phyloP scores from a whole-genome alignment of 1,140 invertebrate genomes.

The Akabosia matsudoensis region DNA sequence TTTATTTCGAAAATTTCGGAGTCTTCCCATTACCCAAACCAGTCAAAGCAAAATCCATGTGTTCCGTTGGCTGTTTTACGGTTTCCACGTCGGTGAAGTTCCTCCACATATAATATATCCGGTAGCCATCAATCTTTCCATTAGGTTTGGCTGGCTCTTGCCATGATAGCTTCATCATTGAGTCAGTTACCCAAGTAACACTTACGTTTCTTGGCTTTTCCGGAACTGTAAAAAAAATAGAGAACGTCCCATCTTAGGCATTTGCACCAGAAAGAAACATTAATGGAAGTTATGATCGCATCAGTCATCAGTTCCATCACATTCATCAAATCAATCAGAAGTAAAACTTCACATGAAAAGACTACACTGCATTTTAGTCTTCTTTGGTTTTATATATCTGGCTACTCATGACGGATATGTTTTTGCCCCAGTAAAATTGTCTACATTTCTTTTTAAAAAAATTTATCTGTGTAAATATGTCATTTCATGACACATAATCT shows the following conservation, averaged over 20 bases:
- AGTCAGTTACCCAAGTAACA: slow-evolving; percentile 68
- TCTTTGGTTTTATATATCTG: no score
- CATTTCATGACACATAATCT: no score
- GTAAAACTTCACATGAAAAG: not conserved
- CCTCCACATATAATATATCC: slow-evolving; percentile 66
- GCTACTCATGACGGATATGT: no score
- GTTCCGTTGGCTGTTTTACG: slow-evolving; percentile 54
- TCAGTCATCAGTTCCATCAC: not conserved
- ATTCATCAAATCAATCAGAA: not conserved
- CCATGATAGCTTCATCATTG: slow-evolving; percentile 75
- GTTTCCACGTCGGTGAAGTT: slow-evolving; percentile 65
- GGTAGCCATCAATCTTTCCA: slow-evolving; percentile 67
- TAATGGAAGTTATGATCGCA: not conserved
- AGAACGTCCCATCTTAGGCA: not conserved
- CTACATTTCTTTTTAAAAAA: no score
- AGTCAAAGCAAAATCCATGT: slow-evolving; percentile 50
- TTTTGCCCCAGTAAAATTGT: no score
- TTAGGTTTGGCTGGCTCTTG: slow-evolving; percentile 68
- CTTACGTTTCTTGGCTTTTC: slow-evolving; percentile 76
- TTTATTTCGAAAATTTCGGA: not conserved
- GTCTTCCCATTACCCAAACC: slow-evolving; percentile 60
- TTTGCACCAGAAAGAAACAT: not conserved
- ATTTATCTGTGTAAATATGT: no score
- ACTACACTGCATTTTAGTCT: not conserved
- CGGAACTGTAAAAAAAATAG: slow-evolving; percentile 62